phyloP scores from a whole-genome alignment of 2,113 vertebrate species.

The Etheostoma cragini region DNA sequence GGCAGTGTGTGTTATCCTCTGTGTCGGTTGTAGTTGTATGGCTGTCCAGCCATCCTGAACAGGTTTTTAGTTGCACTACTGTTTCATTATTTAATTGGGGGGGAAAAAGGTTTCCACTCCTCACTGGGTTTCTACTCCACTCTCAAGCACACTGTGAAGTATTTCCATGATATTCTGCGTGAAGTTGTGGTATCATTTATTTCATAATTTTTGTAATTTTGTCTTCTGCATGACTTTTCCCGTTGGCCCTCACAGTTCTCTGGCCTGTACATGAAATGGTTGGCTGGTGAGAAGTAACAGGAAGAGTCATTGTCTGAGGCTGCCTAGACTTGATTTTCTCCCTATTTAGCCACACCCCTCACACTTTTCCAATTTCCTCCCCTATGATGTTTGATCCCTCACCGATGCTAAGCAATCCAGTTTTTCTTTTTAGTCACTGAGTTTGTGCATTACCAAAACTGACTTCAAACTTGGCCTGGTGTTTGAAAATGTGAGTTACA shows the following conservation, averaged over 20 bases:
- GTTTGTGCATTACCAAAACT: not conserved
- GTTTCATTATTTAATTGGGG: slow-evolving; percentile 88
- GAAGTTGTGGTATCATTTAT: slow-evolving; percentile 4
- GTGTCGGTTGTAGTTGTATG: slow-evolving; percentile 51
- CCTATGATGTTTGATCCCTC: slow-evolving; percentile 29
- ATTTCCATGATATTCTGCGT: slow-evolving; percentile 19
- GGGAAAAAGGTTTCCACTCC: slow-evolving; percentile 80
- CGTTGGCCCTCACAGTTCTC: not conserved
- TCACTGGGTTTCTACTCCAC: slow-evolving; percentile 66
- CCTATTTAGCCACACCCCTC: slow-evolving; percentile 49
- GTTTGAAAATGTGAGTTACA: not conserved
- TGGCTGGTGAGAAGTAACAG: slow-evolving; percentile 55
- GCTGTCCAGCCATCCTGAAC: slow-evolving; percentile 79
- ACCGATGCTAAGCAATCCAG: not conserved
- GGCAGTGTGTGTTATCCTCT: slow-evolving; percentile 39
- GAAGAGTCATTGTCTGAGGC: slow-evolving; percentile 68
- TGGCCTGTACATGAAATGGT: slow-evolving; percentile 6
- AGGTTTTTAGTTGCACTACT: slow-evolving; percentile 85
- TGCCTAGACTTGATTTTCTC: slow-evolving; percentile 33
- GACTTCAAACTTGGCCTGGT: not conserved
- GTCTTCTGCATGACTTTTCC: not conserved
- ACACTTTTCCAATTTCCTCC: slow-evolving; percentile 53
- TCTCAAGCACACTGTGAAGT: slow-evolving; percentile 21
- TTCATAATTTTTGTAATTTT: not conserved
- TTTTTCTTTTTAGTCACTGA: slow-evolving; percentile 2